Conservation (phyloP, 2,797 vertebrate species). For the Aeoliscus strigatus region DNA sequence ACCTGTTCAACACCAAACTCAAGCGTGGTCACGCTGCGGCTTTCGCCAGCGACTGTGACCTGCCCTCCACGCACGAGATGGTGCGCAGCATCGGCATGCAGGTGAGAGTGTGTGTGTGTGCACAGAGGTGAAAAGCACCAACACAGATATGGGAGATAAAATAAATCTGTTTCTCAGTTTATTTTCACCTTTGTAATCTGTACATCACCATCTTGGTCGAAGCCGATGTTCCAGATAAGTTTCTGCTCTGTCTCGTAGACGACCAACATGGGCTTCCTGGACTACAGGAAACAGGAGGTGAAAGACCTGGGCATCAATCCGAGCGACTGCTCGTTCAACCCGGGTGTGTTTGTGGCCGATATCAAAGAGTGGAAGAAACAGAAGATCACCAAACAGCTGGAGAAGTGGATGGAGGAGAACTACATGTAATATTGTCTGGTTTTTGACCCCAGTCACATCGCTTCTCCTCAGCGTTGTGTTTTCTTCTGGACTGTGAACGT, state of each 20-base stretch:
- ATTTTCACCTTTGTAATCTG: too few species aligned
- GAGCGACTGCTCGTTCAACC: conserved; percentile 94
- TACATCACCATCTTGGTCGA: too few species aligned
- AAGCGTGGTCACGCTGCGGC: conserved; percentile 87
- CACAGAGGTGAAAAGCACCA: too few species aligned
- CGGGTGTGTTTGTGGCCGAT: conserved; percentile 93
- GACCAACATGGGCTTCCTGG: conserved; percentile 95
- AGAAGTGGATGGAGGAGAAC: conserved; percentile 94
- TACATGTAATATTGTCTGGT: too few species aligned
- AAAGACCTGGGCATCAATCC: conserved; percentile 90
- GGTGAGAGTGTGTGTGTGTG: conserved; percentile 70
- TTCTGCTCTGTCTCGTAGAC: conserved; percentile 74
- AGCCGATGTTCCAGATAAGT: too few species aligned
- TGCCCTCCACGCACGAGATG: conserved; percentile 88
- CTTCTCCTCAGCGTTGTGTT: too few species aligned
- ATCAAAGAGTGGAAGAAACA: conserved; percentile 89
- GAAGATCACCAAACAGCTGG: conserved; percentile 90
- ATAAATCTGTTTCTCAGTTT: too few species aligned
- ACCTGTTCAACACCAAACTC: conserved; percentile 82
- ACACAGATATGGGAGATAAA: too few species aligned
- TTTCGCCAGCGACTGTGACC: conserved; percentile 91
- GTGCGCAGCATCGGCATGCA: conserved; percentile 91
- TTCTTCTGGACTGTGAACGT: too few species aligned
- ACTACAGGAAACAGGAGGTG: conserved; percentile 89
- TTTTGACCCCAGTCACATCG: too few species aligned